Evolutionary conservation across 2,797 vertebrate genomes (phyloP).

Genomic region (Toxotes lorentzi): DNA sequence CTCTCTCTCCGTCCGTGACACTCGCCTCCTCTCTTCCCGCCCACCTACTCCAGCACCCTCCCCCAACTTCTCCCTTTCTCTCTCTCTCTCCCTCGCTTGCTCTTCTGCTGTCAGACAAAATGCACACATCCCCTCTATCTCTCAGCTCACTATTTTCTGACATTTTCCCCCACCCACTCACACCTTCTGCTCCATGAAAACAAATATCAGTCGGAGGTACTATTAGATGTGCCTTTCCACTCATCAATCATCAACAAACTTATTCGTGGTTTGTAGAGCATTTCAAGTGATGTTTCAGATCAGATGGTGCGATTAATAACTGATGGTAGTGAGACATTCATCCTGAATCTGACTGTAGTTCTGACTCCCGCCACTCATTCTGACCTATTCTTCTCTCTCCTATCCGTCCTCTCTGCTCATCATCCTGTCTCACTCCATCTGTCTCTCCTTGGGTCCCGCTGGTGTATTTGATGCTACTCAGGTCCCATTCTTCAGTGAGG

Average conservation of each 20-base stretch:
- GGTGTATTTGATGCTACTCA: conserved; percentile 77
- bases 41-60: conserved; percentile 82
- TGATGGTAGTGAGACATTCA: conserved; percentile 50
- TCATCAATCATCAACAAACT: conserved; percentile 37
- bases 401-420: neutral
- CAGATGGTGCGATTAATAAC: conserved; percentile 42
- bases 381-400: conserved; percentile 1
- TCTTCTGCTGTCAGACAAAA: conserved; percentile 70
- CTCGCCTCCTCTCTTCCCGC: conserved; percentile 80
- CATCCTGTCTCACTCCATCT: conserved; percentile 22
- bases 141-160: conserved; percentile 66
- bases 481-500: conserved; percentile 74
- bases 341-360: conserved; percentile 35
- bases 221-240: conserved; percentile 34
- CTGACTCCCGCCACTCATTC: conserved; percentile 7
- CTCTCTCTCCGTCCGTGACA: conserved; percentile 69
- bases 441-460: conserved; percentile 24
- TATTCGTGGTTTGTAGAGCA: conserved; percentile 26
- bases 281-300: conserved; percentile 22
- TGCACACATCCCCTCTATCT: conserved; percentile 63
- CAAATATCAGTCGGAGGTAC: conserved; percentile 52
- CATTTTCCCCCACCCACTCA: conserved; percentile 57
- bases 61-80: conserved; percentile 56
- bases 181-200: conserved; percentile 62
- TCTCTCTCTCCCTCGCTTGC: conserved; percentile 57